phyloP scores from a whole-genome alignment of 2,888 invertebrate species.

The Drosophila helvetica region DNA sequence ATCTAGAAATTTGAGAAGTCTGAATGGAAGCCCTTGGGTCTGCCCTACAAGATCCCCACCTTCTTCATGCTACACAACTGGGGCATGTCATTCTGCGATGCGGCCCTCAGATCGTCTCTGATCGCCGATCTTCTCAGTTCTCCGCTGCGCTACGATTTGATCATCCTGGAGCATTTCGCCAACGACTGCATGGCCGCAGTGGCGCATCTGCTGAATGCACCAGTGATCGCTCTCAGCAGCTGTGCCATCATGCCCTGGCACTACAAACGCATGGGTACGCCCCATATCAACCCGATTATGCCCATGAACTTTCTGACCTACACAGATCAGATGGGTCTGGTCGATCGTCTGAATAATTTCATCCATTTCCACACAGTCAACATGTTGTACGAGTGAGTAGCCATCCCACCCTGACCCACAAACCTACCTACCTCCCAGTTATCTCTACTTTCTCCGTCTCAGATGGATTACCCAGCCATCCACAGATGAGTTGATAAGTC shows the following conservation, averaged over 20 bases:
- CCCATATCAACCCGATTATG: slow-evolving; percentile 85
- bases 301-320: slow-evolving; percentile 85
- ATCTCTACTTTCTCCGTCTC: slow-evolving; percentile 1
- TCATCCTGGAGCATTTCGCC: slow-evolving; percentile 88
- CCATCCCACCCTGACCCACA: not conserved
- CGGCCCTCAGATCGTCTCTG: slow-evolving; percentile 70
- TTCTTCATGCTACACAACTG: slow-evolving; percentile 78
- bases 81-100: slow-evolving; percentile 71
- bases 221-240: slow-evolving; percentile 86
- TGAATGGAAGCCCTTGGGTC: slow-evolving; percentile 42
- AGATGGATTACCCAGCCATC: slow-evolving; percentile 78
- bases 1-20: slow-evolving; percentile 45
- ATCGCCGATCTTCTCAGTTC: slow-evolving; percentile 60
- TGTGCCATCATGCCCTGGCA: slow-evolving; percentile 87
- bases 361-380: slow-evolving; percentile 69
- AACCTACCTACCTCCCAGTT: not conserved
- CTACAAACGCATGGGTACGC: slow-evolving; percentile 85
- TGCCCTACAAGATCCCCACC: slow-evolving; percentile 69
- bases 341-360: slow-evolving; percentile 84
- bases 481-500: slow-evolving; percentile 82
- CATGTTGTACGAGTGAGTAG: slow-evolving; percentile 65
- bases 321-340: slow-evolving; percentile 82
- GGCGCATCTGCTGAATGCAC: slow-evolving; percentile 86
- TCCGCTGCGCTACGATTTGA: slow-evolving; percentile 86
- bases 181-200: slow-evolving; percentile 88